Evolutionary conservation across 2,888 invertebrate species (phyloP).

Genomic region (Ormia ochracea): DNA sequence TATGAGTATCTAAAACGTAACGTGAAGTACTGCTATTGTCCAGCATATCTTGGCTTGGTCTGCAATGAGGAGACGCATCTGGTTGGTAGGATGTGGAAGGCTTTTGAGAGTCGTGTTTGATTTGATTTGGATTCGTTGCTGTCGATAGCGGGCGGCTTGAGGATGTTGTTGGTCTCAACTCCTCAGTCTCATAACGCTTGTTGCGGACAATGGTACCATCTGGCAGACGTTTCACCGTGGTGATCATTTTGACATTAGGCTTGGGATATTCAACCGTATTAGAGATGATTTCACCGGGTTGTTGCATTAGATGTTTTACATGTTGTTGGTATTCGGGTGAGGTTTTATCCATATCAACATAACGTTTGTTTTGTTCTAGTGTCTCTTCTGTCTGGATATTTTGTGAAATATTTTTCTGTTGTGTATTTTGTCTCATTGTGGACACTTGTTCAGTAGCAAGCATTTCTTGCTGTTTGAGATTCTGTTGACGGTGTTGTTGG

Average conservation of each 20-base stretch:
- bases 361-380: constrained; percentile 72
- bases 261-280: constrained; percentile 81
- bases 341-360: constrained; percentile 75
- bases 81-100: constrained; percentile 35
- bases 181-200: constrained; percentile 81
- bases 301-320: constrained; percentile 72
- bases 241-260: constrained; percentile 82
- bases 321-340: constrained; percentile 75
- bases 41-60: constrained; percentile 66
- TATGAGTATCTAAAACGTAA: constrained; percentile 62
- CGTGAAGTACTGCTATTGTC: constrained; percentile 70
- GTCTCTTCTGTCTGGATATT: constrained; percentile 71
- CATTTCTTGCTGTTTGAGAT: constrained; percentile 73
- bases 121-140: constrained; percentile 29
- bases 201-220: constrained; percentile 84
- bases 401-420: constrained; percentile 65
- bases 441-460: constrained; percentile 67
- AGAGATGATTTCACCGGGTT: constrained; percentile 79
- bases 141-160: constrained; percentile 46
- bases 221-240: constrained; percentile 82
- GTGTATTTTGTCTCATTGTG: constrained; percentile 72
- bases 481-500: constrained; percentile 74
- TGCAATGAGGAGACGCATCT: constrained; percentile 35
- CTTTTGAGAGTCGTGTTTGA: constrained; percentile 56
- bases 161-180: constrained; percentile 63